Evolutionary conservation across 2,113 vertebrate species (phyloP).

Genomic region (Nothocercus julius): DNA sequence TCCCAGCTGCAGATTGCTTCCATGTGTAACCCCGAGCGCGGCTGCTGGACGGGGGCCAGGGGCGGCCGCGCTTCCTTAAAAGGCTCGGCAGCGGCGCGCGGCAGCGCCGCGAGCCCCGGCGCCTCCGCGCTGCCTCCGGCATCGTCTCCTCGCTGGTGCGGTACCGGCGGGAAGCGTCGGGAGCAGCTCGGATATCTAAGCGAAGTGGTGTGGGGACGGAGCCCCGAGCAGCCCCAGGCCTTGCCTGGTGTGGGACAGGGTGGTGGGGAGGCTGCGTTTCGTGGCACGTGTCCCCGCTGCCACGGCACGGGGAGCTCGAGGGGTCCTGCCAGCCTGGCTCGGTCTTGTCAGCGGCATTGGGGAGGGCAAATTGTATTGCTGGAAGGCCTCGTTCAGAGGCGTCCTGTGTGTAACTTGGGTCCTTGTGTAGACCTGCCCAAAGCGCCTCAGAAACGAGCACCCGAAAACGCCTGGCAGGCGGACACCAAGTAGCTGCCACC

Average conservation of each 20-base stretch:
- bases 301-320: fast-evolving
- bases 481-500: neutral
- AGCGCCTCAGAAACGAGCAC: neutral
- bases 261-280: neutral
- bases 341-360: no score
- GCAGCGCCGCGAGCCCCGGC: no score
- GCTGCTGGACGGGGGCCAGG: neutral
- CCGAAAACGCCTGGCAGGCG: neutral
- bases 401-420: fast-evolving
- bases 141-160: neutral
- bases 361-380: neutral
- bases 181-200: no score
- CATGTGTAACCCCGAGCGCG: conserved; percentile 26
- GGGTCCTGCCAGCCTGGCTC: neutral
- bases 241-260: no score
- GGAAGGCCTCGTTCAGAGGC: neutral
- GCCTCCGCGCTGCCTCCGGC: no score
- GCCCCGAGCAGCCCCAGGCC: neutral
- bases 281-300: fast-evolving
- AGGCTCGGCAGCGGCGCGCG: neutral
- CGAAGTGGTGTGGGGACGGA: fast-evolving
- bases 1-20: conserved; percentile 38
- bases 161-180: neutral
- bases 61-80: conserved; percentile 45
- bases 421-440: neutral